A percentile compares a stretch with the other conserved stretches of the same genome.
Conservation (phyloP, 2,797 vertebrate genomes). For the Vespertilio murinus region DNA sequence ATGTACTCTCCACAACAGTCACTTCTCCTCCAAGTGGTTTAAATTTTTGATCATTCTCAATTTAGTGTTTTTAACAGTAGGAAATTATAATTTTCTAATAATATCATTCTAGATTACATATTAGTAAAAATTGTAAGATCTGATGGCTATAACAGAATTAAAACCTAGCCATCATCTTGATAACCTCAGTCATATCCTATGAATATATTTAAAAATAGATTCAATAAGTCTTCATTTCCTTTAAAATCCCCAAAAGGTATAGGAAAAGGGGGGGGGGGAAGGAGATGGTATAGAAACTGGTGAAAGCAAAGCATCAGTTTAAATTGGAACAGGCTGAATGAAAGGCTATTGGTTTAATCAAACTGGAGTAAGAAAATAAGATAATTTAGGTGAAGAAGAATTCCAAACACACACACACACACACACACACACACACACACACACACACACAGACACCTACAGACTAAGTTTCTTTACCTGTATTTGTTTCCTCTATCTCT, state of each 20-base stretch:
- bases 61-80: slow-evolving; percentile 33
- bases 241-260: background rate
- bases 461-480: slow-evolving; percentile 45
- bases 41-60: background rate
- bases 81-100: background rate
- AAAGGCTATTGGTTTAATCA: slow-evolving; percentile 32
- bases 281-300: background rate
- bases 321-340: background rate
- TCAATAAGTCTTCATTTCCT: background rate
- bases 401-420: background rate
- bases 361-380: slow-evolving; percentile 23
- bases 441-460: accelerated
- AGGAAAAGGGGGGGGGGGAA: background rate
- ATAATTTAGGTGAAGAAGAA: slow-evolving; percentile 51
- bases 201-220: background rate
- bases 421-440: no score
- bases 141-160: background rate
- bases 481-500: slow-evolving; percentile 47
- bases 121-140: background rate
- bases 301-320: slow-evolving; percentile 49
- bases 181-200: background rate
- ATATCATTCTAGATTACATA: slow-evolving; percentile 11
- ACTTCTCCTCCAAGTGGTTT: slow-evolving; percentile 2
- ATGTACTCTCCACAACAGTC: background rate
- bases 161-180: background rate